These are phyloP conservation scores for Dreissena rostriformis DNA, from an alignment of 1,140 invertebrate species.

Conservation along the genomic window DNA sequence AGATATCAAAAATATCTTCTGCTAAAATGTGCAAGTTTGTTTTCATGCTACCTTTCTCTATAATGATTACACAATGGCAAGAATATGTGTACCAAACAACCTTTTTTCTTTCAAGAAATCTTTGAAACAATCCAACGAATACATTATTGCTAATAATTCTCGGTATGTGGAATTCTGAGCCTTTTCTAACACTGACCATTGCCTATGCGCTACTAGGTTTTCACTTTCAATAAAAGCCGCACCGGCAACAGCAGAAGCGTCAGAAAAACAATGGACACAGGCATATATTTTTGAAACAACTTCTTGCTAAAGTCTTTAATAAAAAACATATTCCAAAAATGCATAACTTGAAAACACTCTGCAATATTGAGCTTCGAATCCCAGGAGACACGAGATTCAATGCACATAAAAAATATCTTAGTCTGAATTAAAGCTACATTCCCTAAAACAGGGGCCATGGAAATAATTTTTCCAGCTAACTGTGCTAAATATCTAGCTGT, in stretches of 20 bases:
- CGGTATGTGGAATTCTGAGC: conserved; percentile 11
- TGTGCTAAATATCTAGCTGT: conserved; percentile 35
- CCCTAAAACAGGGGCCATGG: conserved; percentile 41
- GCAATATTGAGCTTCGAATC: conserved; percentile 23
- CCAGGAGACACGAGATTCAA: conserved; percentile 17
- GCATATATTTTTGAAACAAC: conserved; percentile 12
- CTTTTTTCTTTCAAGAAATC: not conserved
- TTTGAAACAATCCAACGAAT: not conserved
- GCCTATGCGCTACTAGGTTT: not conserved
- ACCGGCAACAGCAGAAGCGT: conserved; percentile 37
- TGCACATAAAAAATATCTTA: conserved; percentile 17
- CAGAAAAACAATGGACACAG: conserved; percentile 8
- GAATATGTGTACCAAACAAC: not conserved
- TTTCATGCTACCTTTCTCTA: not conserved
- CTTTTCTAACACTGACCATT: conserved; percentile 12
- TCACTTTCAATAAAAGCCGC: conserved; percentile 16
- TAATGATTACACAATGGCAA: not conserved
- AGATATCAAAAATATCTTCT: not conserved
- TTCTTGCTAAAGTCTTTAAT: conserved; percentile 13
- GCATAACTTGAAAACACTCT: conserved; percentile 5
- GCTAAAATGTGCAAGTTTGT: not conserved
- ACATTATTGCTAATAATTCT: not conserved
- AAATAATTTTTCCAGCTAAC: conserved; percentile 46
- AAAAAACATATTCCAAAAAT: conserved; percentile 25
- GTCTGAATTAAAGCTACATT: conserved; percentile 24